Conservation (phyloP, 2,113 vertebrate genomes). For the Puntigrus tetrazona region DNA sequence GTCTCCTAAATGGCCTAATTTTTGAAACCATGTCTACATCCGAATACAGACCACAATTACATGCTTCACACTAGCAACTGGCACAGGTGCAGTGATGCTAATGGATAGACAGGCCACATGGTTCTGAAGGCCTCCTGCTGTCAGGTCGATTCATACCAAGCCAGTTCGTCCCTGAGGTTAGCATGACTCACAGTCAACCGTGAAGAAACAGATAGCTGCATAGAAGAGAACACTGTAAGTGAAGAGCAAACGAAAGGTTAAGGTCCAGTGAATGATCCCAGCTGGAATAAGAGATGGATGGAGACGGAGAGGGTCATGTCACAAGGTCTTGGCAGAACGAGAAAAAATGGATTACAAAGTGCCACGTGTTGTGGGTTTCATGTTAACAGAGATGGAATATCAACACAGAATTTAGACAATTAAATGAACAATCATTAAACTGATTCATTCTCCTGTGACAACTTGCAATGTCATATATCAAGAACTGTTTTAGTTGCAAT, state of each 20-base stretch:
- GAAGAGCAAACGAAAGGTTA: constrained; percentile 12
- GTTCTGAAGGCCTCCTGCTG: constrained; percentile 15
- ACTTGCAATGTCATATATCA: too few species aligned
- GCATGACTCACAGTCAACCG: constrained; percentile 6
- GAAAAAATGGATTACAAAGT: not conserved
- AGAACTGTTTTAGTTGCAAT: too few species aligned
- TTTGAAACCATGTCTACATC: not conserved
- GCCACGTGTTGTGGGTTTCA: too few species aligned
- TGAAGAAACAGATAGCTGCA: constrained; percentile 25
- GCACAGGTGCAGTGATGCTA: constrained; percentile 18
- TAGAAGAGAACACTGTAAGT: constrained; percentile 16
- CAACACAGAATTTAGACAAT: too few species aligned
- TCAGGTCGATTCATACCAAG: constrained; percentile 22
- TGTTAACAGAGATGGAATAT: too few species aligned
- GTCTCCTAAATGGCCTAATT: not conserved
- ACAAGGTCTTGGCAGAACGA: not conserved
- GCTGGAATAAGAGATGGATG: not conserved
- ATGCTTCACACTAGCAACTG: not conserved
- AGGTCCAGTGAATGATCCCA: constrained; percentile 1
- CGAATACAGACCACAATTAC: not conserved
- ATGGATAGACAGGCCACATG: not conserved
- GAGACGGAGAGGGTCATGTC: not conserved
- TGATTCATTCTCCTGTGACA: too few species aligned
- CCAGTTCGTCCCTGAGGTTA: constrained; percentile 11
- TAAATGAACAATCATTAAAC: too few species aligned